These are phyloP conservation scores for Cryptus armator DNA, from an alignment of 2,888 invertebrate species.

Conservation along the genomic window DNA sequence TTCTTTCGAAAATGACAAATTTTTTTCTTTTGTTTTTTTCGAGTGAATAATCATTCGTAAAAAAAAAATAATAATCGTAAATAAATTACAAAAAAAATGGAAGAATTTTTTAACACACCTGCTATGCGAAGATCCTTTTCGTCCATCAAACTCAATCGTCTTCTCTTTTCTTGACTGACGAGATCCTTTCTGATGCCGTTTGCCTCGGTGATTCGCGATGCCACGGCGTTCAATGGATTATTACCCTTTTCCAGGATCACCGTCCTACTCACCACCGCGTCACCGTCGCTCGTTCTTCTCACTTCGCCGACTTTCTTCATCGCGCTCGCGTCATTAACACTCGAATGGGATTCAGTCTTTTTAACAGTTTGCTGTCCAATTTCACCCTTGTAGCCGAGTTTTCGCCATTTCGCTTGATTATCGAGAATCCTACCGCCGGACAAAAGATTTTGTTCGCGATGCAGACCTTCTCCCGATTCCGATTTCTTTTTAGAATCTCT, in stretches of 20 bases:
- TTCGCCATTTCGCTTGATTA: constrained; percentile 83
- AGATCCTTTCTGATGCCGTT: constrained; percentile 87
- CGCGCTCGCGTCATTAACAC: constrained; percentile 84
- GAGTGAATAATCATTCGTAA: too few species aligned
- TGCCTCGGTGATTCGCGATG: constrained; percentile 84
- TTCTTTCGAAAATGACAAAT: too few species aligned
- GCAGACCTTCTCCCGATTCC: constrained; percentile 86
- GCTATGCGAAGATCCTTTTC: constrained; percentile 83
- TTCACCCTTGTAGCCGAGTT: constrained; percentile 81
- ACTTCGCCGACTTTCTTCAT: constrained; percentile 83
- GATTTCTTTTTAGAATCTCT: constrained; percentile 88
- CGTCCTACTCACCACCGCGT: constrained; percentile 75
- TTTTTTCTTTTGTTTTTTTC: too few species aligned
- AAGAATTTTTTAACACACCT: constrained; percentile 74
- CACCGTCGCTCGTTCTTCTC: constrained; percentile 86
- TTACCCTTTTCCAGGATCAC: constrained; percentile 74
- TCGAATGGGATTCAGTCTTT: constrained; percentile 86
- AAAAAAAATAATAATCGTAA: too few species aligned
- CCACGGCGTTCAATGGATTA: constrained; percentile 75
- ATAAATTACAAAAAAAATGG: background rate
- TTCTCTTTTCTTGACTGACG: constrained; percentile 88
- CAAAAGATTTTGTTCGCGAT: constrained; percentile 85
- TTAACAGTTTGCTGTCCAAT: constrained; percentile 73
- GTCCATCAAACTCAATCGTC: constrained; percentile 86
- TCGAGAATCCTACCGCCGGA: constrained; percentile 84